These are phyloP conservation scores for Brenthis ino DNA, from an alignment of 2,888 invertebrate genomes.

Conservation along the genomic window DNA sequence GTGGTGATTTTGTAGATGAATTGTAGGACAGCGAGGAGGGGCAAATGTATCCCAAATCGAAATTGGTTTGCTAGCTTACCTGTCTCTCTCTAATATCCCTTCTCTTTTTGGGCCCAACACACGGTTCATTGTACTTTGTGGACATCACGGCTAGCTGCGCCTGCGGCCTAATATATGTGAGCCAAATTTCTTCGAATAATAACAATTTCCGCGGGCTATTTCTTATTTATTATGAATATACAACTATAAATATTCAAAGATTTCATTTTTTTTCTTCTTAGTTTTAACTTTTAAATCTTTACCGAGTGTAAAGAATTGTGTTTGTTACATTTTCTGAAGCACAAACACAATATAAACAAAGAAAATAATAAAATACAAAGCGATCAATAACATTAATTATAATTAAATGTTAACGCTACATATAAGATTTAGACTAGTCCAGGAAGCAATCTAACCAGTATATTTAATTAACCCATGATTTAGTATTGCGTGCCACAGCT, in stretches of 20 bases:
- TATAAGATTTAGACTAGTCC: constrained; percentile 2
- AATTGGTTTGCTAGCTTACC: constrained; percentile 64
- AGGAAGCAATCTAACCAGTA: constrained; percentile 7
- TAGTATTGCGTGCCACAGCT: not conserved
- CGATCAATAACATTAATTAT: not conserved
- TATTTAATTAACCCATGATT: constrained; percentile 6
- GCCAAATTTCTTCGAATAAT: constrained; percentile 23
- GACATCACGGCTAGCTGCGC: constrained; percentile 40
- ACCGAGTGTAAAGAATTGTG: too few species aligned
- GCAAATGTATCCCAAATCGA: constrained; percentile 76
- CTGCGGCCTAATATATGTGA: constrained; percentile 32
- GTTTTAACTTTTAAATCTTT: too few species aligned
- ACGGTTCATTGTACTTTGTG: constrained; percentile 72
- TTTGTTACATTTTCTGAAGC: too few species aligned
- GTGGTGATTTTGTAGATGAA: constrained; percentile 42
- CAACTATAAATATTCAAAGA: too few species aligned
- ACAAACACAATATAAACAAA: too few species aligned
- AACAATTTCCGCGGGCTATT: constrained; percentile 6
- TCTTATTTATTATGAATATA: not conserved
- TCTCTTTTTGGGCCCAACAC: constrained; percentile 69
- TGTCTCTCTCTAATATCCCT: constrained; percentile 74
- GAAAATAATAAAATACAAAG: too few species aligned
- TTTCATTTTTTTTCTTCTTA: too few species aligned
- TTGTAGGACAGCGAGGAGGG: constrained; percentile 59
- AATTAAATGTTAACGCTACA: not conserved